These are phyloP conservation scores for Falco biarmicus DNA, from an alignment of 2,797 vertebrate genomes.

Conservation along the genomic window DNA sequence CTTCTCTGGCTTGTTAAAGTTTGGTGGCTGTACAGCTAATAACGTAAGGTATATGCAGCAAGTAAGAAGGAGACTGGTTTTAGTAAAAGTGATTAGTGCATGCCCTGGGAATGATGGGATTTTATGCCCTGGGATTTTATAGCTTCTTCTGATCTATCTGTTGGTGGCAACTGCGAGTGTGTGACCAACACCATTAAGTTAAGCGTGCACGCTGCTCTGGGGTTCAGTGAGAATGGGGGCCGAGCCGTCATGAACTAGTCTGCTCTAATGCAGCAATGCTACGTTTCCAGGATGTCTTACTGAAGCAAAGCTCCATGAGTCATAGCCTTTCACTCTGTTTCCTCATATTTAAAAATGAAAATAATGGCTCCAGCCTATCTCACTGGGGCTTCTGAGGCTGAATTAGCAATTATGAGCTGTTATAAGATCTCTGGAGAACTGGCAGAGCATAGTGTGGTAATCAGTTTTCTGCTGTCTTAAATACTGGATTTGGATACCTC, in stretches of 20 bases:
- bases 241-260: neutral
- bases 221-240: neutral
- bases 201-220: neutral
- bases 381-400: neutral
- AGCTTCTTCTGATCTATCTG: neutral
- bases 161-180: neutral
- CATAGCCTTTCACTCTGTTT: neutral
- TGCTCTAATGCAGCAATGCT: neutral
- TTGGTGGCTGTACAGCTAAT: neutral
- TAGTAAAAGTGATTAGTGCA: neutral
- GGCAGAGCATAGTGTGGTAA: neutral
- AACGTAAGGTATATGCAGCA: neutral
- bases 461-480: neutral
- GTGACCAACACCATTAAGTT: neutral
- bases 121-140: neutral
- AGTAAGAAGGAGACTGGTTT: neutral
- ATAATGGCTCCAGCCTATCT: neutral
- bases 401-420: constrained; percentile 7
- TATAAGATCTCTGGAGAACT: neutral
- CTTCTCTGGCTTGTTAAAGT: neutral
- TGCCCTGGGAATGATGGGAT: neutral
- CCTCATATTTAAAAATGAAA: neutral
- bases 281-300: neutral
- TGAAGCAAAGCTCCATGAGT: neutral
- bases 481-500: neutral